Evolutionary conservation across 2,888 invertebrate genomes (phyloP).

Genomic region (Pristionchus maxplancki): DNA sequence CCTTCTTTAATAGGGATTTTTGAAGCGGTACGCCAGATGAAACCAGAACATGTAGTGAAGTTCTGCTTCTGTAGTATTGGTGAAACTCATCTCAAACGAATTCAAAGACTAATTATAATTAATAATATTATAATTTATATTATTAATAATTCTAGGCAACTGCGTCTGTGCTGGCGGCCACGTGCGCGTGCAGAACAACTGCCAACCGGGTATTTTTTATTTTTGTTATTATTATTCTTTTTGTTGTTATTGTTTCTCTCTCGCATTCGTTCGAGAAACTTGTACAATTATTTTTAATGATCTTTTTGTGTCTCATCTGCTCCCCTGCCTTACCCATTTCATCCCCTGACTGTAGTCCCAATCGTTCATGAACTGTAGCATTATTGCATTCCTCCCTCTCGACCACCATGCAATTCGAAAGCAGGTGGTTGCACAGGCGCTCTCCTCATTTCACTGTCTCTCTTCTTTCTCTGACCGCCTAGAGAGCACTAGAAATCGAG

Average conservation of each 20-base stretch:
- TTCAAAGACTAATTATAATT: neutral
- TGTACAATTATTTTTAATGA: neutral
- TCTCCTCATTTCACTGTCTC: neutral
- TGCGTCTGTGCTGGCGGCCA: constrained; percentile 34
- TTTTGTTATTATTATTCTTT: neutral
- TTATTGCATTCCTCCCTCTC: neutral
- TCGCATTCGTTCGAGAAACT: neutral
- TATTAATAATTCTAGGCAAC: neutral
- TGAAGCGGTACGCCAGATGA: no score
- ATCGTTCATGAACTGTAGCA: neutral
- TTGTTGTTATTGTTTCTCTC: neutral
- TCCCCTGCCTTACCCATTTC: neutral
- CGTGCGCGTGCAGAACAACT: constrained; percentile 24
- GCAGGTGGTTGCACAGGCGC: neutral
- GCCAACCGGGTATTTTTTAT: neutral
- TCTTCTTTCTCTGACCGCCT: neutral
- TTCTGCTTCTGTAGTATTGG: no score
- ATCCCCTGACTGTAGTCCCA: neutral
- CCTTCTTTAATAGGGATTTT: no score
- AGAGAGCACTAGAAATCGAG: neutral
- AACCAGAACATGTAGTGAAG: no score
- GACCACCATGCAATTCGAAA: neutral
- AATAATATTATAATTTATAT: neutral
- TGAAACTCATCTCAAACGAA: neutral
- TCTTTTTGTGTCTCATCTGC: neutral